A percentile compares a stretch with the other conserved stretches of the same genome.
Evolutionary conservation across 2,113 vertebrate genomes (phyloP).

Genomic region (Psettodes erumei): DNA sequence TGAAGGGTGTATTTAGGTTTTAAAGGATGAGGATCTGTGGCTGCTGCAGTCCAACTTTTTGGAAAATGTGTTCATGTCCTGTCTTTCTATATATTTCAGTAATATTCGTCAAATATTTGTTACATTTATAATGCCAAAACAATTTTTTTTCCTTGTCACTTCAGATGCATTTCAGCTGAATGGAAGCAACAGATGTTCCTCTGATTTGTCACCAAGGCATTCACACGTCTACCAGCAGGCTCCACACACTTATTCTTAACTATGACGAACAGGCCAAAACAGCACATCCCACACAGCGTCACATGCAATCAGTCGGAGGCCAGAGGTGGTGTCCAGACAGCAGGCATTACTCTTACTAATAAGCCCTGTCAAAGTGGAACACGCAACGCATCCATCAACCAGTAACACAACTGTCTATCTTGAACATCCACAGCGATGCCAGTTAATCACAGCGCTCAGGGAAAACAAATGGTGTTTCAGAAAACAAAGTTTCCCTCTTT

Average conservation of each 20-base stretch:
- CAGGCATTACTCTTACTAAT: constrained; percentile 74
- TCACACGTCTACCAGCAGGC: constrained; percentile 26
- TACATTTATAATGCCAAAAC: not conserved
- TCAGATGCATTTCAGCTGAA: constrained; percentile 1
- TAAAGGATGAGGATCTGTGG: not conserved
- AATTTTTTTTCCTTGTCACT: not conserved
- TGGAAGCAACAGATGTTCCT: constrained; percentile 9
- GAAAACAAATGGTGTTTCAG: constrained; percentile 13
- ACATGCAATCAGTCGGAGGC: constrained; percentile 41
- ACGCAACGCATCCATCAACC: constrained; percentile 52
- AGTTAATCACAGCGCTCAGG: constrained; percentile 7
- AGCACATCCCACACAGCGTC: constrained; percentile 47
- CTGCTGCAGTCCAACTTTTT: not conserved
- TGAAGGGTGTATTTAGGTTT: not conserved
- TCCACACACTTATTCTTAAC: constrained; percentile 36
- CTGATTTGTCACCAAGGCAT: constrained; percentile 14
- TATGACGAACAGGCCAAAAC: constrained; percentile 48
- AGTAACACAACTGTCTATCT: constrained; percentile 13
- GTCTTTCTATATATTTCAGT: too few relatives aligned
- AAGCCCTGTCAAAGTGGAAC: constrained; percentile 58
- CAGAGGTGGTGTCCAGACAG: constrained; percentile 53
- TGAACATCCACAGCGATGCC: not conserved
- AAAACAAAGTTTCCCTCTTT: constrained; percentile 4
- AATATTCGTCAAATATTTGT: not conserved
- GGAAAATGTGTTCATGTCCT: not conserved